phyloP scores from a whole-genome alignment of 2,797 vertebrate genomes.

The Halcyon badia region DNA sequence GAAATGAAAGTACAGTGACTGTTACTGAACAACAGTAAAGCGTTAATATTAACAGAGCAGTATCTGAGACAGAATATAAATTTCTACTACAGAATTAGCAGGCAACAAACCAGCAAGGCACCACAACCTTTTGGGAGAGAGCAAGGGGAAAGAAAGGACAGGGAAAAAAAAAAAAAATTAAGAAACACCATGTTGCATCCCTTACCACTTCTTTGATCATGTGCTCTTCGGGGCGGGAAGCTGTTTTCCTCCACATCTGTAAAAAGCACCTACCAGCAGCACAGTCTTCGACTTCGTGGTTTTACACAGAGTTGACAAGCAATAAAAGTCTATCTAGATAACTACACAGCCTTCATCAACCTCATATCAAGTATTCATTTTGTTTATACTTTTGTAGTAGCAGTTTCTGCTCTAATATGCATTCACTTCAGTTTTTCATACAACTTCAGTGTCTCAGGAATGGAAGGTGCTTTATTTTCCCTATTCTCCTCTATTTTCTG shows the following conservation, averaged over 20 bases:
- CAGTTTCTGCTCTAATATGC: background rate
- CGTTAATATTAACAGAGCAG: background rate
- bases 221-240: background rate
- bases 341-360: background rate
- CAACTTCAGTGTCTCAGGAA: background rate
- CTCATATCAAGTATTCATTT: background rate
- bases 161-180: background rate
- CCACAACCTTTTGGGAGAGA: conserved; percentile 9
- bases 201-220: conserved; percentile 66
- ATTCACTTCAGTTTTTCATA: background rate
- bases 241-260: conserved; percentile 41
- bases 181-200: conserved; percentile 33
- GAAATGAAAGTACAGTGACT: background rate
- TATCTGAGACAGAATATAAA: background rate
- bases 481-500: background rate
- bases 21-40: background rate
- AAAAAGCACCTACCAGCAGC: conserved; percentile 56
- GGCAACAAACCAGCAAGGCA: conserved; percentile 14
- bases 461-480: background rate
- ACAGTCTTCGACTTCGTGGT: conserved; percentile 38
- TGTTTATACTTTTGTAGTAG: background rate
- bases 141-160: background rate
- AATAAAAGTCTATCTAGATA: conserved; percentile 15
- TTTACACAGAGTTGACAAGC: conserved; percentile 22
- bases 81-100: conserved; percentile 12